A percentile compares a stretch with the other conserved stretches of the same genome.
phyloP scores from a whole-genome alignment of 2,888 invertebrate species.

The Limnephilus rhombicus region DNA sequence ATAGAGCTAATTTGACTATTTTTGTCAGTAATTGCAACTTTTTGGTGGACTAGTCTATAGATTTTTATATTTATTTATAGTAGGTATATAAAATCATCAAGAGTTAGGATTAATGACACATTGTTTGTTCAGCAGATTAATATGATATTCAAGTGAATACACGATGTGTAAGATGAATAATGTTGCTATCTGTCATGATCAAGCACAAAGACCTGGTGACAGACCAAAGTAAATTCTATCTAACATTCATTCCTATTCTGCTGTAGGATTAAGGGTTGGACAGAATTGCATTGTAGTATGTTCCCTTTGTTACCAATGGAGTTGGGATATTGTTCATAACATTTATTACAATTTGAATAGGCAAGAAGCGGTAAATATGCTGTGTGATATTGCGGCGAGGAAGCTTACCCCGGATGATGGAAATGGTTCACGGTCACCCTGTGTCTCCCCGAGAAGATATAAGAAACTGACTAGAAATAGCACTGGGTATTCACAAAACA shows the following conservation, averaged over 20 bases:
- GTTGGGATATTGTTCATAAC: neutral
- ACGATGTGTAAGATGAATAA: neutral
- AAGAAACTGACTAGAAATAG: constrained; percentile 78
- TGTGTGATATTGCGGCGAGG: constrained; percentile 88
- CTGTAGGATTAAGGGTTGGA: neutral
- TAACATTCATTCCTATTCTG: neutral
- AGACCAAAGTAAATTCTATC: neutral
- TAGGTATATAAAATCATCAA: neutral
- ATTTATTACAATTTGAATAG: constrained; percentile 71
- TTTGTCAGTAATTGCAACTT: no score
- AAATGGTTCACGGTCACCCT: constrained; percentile 78
- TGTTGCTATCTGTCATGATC: neutral
- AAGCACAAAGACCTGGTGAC: neutral
- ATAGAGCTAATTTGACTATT: no score
- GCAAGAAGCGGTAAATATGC: constrained; percentile 91
- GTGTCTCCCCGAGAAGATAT: constrained; percentile 80
- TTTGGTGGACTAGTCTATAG: no score
- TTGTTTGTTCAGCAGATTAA: neutral
- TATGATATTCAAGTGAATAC: neutral
- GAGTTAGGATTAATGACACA: neutral
- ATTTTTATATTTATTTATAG: no score
- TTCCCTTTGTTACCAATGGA: neutral
- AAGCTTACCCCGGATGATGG: constrained; percentile 82
- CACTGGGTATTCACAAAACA: constrained; percentile 76
- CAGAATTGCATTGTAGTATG: neutral